Conservation (phyloP, 1,140 invertebrate species). For the Copidosoma floridanum region DNA sequence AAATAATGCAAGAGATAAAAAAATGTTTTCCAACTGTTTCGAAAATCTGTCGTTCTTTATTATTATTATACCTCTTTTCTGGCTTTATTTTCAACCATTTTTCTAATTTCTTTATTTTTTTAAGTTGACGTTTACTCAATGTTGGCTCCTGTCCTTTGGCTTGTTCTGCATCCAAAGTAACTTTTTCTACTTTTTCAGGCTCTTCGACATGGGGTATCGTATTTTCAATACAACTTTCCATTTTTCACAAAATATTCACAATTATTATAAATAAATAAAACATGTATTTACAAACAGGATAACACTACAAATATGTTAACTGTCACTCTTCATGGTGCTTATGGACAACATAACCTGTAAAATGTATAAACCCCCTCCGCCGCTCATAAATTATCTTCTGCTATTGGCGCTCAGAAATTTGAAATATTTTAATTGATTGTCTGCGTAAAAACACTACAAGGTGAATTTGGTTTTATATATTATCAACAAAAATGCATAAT, state of each 20-base stretch:
- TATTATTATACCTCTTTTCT: constrained; percentile 52
- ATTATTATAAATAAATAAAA: too few relatives aligned
- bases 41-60: neutral
- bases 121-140: constrained; percentile 56
- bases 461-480: constrained; percentile 4
- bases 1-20: neutral
- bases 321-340: neutral
- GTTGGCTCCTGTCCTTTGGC: neutral
- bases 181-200: constrained; percentile 1
- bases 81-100: constrained; percentile 54
- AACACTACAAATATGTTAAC: neutral
- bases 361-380: neutral
- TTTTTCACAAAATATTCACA: constrained; percentile 3
- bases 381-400: neutral
- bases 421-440: neutral
- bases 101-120: constrained; percentile 55
- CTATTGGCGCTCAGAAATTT: neutral
- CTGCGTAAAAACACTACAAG: too few relatives aligned
- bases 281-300: too few relatives aligned
- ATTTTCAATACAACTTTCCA: neutral
- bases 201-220: constrained; percentile 9
- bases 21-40: constrained; percentile 14
- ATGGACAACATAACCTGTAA: constrained; percentile 5
- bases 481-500: neutral
- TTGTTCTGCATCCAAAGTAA: neutral